phyloP scores from a whole-genome alignment of 2,888 invertebrate species.

The Elmis aenea region DNA sequence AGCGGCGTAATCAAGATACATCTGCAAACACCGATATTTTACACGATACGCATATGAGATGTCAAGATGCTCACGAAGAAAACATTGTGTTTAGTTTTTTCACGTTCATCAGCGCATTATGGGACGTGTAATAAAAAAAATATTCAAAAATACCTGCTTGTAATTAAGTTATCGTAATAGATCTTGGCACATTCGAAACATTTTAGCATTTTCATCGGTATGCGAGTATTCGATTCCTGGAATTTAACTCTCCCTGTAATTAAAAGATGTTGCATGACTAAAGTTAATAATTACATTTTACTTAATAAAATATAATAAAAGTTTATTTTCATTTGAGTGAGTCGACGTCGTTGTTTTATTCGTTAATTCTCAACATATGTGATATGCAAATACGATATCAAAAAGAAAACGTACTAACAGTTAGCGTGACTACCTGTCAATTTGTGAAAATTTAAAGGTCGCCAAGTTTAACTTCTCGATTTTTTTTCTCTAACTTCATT shows the following conservation, averaged over 20 bases:
- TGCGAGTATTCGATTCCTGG: constrained; percentile 20
- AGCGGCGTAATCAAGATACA: too few relatives aligned
- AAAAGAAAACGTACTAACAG: constrained; percentile 20
- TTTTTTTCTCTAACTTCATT: constrained; percentile 10
- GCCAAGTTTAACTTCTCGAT: constrained; percentile 28
- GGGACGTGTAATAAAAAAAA: background rate
- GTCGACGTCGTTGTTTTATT: constrained; percentile 28
- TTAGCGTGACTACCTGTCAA: constrained; percentile 36
- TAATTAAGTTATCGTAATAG: constrained; percentile 19
- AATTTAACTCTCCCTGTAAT: constrained; percentile 23
- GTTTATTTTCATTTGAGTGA: constrained; percentile 30
- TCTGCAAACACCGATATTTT: too few relatives aligned
- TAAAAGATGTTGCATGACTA: constrained; percentile 31
- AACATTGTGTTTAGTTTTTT: too few relatives aligned
- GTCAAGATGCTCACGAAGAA: too few relatives aligned
- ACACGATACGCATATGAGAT: too few relatives aligned
- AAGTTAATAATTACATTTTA: constrained; percentile 29
- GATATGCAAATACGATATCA: constrained; percentile 31
- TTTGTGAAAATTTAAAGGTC: constrained; percentile 32
- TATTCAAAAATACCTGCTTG: constrained; percentile 14
- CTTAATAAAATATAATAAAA: constrained; percentile 21
- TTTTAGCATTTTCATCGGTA: constrained; percentile 17
- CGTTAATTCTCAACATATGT: constrained; percentile 29
- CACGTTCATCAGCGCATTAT: too few relatives aligned
- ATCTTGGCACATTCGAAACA: constrained; percentile 19